Evolutionary conservation across 2,113 vertebrate genomes (phyloP).

Genomic region (Hylia prasina): DNA sequence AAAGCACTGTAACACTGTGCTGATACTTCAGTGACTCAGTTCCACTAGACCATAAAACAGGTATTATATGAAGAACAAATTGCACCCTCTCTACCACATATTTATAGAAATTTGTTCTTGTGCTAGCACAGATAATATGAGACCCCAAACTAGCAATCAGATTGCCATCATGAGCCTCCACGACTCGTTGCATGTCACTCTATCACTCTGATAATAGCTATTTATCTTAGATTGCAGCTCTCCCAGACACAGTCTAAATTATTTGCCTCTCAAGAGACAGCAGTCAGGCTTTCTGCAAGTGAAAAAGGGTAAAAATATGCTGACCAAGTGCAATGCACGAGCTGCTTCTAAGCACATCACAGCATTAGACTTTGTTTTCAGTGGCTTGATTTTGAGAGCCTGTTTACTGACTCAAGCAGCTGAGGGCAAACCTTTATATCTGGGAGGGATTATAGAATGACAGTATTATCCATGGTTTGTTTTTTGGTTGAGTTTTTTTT

Average conservation of each 20-base stretch:
- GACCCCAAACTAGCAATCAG: slow-evolving; percentile 5
- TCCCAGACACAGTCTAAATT: background rate
- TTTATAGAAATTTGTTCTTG: background rate
- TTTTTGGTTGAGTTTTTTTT: background rate
- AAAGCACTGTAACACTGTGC: background rate
- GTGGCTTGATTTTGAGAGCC: background rate
- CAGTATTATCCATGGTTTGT: background rate
- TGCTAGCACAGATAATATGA: background rate
- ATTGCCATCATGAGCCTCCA: background rate
- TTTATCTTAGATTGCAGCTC: background rate
- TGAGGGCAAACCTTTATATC: background rate
- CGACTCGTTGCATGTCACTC: background rate
- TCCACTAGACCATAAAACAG: background rate
- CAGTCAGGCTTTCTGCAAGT: background rate
- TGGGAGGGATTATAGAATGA: background rate
- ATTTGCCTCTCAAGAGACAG: background rate
- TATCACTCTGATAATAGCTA: background rate
- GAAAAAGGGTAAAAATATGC: slow-evolving; percentile 4
- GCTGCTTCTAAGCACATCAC: background rate
- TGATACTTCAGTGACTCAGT: background rate
- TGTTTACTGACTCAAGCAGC: background rate
- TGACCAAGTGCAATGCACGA: background rate
- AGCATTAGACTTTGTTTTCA: background rate
- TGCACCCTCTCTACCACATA: background rate
- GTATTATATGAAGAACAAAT: background rate